phyloP scores from a whole-genome alignment of 2,797 vertebrate species.

The Cottoperca gobio region DNA sequence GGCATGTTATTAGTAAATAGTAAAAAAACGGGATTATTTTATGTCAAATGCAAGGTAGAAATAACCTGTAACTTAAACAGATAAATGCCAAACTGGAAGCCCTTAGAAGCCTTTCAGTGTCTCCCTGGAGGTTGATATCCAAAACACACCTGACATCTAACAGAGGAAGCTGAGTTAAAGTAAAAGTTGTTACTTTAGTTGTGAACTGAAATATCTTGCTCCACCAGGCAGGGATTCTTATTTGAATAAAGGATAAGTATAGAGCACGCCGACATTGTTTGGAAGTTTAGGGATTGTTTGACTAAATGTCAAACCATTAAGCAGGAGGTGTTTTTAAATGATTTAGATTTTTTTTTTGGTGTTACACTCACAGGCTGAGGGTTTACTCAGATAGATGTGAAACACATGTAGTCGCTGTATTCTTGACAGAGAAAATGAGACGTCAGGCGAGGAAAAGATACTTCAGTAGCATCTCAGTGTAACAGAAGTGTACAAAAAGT shows the following conservation, averaged over 20 bases:
- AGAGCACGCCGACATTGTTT: neutral
- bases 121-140: slow-evolving; percentile 32
- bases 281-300: slow-evolving; percentile 26
- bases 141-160: slow-evolving; percentile 58
- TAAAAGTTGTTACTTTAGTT: neutral
- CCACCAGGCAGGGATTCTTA: neutral
- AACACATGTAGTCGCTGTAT: neutral
- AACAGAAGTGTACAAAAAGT: neutral
- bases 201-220: slow-evolving; percentile 8
- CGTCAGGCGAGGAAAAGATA: neutral
- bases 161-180: slow-evolving; percentile 5
- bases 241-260: slow-evolving; percentile 2
- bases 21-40: neutral
- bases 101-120: slow-evolving; percentile 13
- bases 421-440: neutral
- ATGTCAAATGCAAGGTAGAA: neutral
- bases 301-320: slow-evolving; percentile 34
- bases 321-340: neutral
- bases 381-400: slow-evolving; percentile 11
- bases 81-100: slow-evolving; percentile 28
- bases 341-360: neutral
- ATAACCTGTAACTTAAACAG: slow-evolving; percentile 16
- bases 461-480: neutral
- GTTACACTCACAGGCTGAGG: neutral
- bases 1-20: neutral